Percentiles rank a stretch among this genome's conserved stretches.
Evolutionary conservation across 2,888 invertebrate species (phyloP).

Genomic region (Chalcosyrphus nemorum): DNA sequence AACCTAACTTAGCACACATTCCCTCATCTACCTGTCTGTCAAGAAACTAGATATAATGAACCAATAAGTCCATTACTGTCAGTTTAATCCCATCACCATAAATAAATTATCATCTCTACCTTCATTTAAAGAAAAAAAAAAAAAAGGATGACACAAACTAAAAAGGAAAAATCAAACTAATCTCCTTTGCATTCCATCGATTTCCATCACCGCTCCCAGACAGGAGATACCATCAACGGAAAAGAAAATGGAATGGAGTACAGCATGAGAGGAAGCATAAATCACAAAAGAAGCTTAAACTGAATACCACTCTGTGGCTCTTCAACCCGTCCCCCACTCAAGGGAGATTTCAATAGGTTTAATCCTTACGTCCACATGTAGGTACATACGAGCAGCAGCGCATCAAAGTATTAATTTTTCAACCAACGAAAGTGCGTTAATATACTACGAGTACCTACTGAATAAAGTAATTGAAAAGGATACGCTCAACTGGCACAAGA

Average conservation of each 20-base stretch:
- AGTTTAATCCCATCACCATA: not conserved
- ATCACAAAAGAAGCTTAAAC: conserved; percentile 20
- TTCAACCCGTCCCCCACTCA: too few relatives aligned
- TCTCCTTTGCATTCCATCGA: conserved; percentile 11
- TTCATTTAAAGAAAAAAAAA: conserved; percentile 7
- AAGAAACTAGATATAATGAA: too few relatives aligned
- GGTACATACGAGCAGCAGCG: not conserved
- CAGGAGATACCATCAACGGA: not conserved
- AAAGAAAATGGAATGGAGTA: not conserved
- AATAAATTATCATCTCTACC: conserved; percentile 2
- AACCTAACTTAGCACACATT: too few relatives aligned
- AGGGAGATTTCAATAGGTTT: not conserved
- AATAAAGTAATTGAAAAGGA: conserved; percentile 14
- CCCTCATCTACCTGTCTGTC: too few relatives aligned
- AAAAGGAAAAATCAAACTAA: not conserved
- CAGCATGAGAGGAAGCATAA: conserved; percentile 6
- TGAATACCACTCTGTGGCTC: not conserved
- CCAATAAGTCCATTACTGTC: conserved; percentile 2
- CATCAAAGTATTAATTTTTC: not conserved
- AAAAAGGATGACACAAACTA: not conserved
- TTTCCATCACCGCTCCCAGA: conserved; percentile 6
- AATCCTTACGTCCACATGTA: not conserved
- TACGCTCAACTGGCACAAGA: not conserved
- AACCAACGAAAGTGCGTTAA: conserved; percentile 12
- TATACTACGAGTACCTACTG: not conserved